Evolutionary conservation across 1,140 invertebrate genomes (phyloP), one percentile per base, ranked within the genome.

Genomic region (Ips nitidus): DNA sequence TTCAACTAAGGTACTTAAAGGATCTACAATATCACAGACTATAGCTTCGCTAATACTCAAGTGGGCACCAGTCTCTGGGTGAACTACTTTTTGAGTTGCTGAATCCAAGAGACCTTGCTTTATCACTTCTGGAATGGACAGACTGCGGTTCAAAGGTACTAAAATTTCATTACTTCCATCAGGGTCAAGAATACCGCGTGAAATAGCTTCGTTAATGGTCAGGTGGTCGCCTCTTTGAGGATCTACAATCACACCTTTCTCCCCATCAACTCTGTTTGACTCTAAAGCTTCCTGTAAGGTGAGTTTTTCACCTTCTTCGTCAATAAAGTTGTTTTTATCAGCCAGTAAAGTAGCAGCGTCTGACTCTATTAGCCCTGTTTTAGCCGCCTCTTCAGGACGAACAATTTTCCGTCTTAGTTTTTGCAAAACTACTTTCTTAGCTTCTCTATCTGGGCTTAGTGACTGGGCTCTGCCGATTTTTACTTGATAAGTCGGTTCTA

Each of bases 1-100:
- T 71, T 89, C 84, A 1, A 81, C 81, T 38, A 89, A 79, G 40
- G 82, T 83, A 3, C 92, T 92, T 53, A 89, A 77, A 0, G 92
- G 90, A 85, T 95, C 91, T 57, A 95, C 85, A 66, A 95, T 92
- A 80, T 94, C 93, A 81, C 92, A 94, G 66, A 90, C 84, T 59
- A 96, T 91, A 5, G 93, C 93, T 84, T 95, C 91, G 66, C 86
- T 85, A 53, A 95, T 83, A 43, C 86, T 90, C 50, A 96, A 81
- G 73, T 86, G 84, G 66, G 82, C 84, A 3, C 93, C 93, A 36
- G 91, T 93, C 84, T 95, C 93, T 4, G 95, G 95, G 82, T 98
- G 94, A 65, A 96, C 88, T 71, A 98, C 91, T 80, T 90, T 91
- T 64, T 89, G 88, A 45, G 88, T 88, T 36, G 85, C 77, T n/a